Evolutionary conservation across 2,797 vertebrate genomes (phyloP), one percentile per base, ranked within the genome.

Genomic region (Etheostoma nigrum): DNA sequence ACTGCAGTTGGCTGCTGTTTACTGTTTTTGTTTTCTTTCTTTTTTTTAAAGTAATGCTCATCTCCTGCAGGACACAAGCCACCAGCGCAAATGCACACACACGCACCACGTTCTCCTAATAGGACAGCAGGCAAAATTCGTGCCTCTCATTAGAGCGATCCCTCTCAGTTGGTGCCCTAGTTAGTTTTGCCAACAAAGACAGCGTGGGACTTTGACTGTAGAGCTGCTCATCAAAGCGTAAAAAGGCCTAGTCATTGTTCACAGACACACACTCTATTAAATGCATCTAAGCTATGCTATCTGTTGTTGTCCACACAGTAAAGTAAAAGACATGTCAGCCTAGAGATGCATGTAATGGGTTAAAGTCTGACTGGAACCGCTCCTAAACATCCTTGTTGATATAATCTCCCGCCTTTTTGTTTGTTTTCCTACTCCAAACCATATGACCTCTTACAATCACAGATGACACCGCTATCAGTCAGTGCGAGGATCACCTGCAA

Each of bases 381-480:
- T 76, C 73, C 57, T 51, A 7, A 68, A 78, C 59, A 74, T 84
- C 82, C 58, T 44, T 82, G 78, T 90, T 83, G 55, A 82, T 55
- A 2, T 65, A 67, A 76, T 82, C 64, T 48, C 3, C 36, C 23
- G 11, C 14, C 15, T 42, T 57, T 42, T 49, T 63, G 45, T 82
- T 77, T 78, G 19, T 52, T 66, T 72, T 74, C 15, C 8, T 23
- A 21, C 55, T 45, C 11, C 13, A 49, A 75, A 53, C 10, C 48
- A 18, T 0, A 64, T 8, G 6, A 33, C 25, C 18, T 16, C 36
- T 40, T 40, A 40, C 49, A 23, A 45, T 27, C 12, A 27, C 8
- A 4, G 42, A 21, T 47, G 49, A 4, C 14, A 0, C 14, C 0
- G 12, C 60, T 21, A 18, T 15, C 21, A 36, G 21, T 15, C 16